Conservation (phyloP, 2,797 vertebrate genomes). For the Parotocinclus haroldoi region DNA sequence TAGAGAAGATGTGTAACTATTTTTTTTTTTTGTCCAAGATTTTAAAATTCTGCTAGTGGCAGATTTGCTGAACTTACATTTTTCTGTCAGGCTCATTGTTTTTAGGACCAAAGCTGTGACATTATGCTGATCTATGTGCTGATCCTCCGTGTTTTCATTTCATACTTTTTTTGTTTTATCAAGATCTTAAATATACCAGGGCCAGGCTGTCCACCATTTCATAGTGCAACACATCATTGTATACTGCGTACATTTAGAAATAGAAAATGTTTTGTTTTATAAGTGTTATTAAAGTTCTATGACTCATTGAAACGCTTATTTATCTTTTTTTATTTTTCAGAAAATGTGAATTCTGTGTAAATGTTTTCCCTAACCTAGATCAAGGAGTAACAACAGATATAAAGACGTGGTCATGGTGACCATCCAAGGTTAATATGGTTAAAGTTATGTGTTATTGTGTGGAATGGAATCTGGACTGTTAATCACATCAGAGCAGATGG, state of each 20-base stretch:
- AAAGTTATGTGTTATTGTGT: conserved; percentile 40
- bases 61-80: no score
- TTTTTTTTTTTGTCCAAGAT: no score
- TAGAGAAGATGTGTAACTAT: no score
- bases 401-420: conserved; percentile 36
- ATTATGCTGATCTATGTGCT: no score
- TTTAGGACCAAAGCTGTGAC: no score
- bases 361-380: conserved; percentile 43
- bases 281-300: conserved; percentile 40
- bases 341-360: conserved; percentile 26
- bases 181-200: no score
- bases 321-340: conserved; percentile 50
- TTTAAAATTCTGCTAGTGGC: no score
- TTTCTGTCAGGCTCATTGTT: no score
- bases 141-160: no score
- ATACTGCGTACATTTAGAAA: conserved; percentile 47
- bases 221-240: conserved; percentile 18
- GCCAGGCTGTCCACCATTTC: no score
- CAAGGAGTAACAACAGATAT: conserved; percentile 17
- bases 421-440: conserved; percentile 43
- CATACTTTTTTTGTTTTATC: neutral
- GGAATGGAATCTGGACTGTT: conserved; percentile 36
- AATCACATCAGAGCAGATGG: conserved; percentile 28
- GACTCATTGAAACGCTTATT: conserved; percentile 53
- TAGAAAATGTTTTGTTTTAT: conserved; percentile 44